Base-by-base conservation (phyloP, 2,888 invertebrate genomes). In the Cyclophora punctaria region DNA sequence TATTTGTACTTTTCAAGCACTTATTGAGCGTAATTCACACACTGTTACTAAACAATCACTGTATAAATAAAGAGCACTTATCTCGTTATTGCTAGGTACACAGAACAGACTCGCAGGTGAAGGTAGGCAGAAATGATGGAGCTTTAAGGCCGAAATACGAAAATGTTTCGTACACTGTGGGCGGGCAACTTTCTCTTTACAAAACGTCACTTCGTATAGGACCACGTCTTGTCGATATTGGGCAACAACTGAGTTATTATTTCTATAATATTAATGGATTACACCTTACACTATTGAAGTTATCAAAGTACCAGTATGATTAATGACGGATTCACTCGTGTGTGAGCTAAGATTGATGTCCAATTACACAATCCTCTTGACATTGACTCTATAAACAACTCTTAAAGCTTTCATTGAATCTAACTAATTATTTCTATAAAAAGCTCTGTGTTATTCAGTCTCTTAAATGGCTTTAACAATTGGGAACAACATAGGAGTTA, bases 111-210 rank as follows among this genome's bases (percentile, higher is more conserved):
- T 53, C 56, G 48, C 20, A 7, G 33, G 44, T 44, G 5, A 44
- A 57, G 55, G 50, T 51, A 53, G 53, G 56, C 50, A 56, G 60
- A 61, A 37, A 55, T 61, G 60, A 57, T 58, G 53, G 52, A 59
- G 58, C 60, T 62, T 62, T 52, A 55, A 55, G 57, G 58, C 57
- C 53, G 53, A 53, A 57, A 57, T 56, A 55, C 58, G 53, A 60
- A 63, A 65, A 55, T 59, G 66, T 66, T 70, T 72, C 67, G 64
- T 59, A 52, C 58, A 57, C 67, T 62, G 79, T 80, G 78, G 80
- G 81, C 77, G 78, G 76, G 78, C 78, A 73, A 82, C 86, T 86
- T 86, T 86, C 86, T 78, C 83, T 83, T 78, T 72, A 44, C 46
- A 54, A 55, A 59, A 56, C 60, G 58, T 57, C 60, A 57, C 56